A percentile compares a stretch with the other conserved stretches of the same genome.
Evolutionary conservation across 2,888 invertebrate genomes (phyloP).

Genomic region (Hofmannophila pseudospretella): DNA sequence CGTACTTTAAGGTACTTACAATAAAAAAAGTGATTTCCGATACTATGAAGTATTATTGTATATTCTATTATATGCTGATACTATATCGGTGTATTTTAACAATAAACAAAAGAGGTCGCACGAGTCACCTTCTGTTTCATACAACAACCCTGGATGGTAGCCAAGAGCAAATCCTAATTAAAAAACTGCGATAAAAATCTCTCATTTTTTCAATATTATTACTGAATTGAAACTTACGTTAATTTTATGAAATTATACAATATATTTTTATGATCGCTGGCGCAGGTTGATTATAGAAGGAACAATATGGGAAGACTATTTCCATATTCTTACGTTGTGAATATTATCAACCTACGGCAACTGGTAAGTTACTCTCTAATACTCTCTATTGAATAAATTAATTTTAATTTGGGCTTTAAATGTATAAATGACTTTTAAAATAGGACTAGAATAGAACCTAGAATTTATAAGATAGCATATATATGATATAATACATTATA

Average conservation of each 20-base stretch:
- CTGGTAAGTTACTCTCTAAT: no score
- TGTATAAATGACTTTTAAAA: no score
- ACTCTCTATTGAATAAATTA: no score
- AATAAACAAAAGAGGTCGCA: constrained; percentile 27
- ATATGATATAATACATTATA: no score
- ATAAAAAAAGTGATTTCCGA: no score
- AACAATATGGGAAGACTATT: constrained; percentile 9
- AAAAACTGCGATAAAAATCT: constrained; percentile 26
- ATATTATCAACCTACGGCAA: not conserved
- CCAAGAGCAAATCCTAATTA: constrained; percentile 35
- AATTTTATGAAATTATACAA: constrained; percentile 1
- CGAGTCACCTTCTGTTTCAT: constrained; percentile 20
- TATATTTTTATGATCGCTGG: not conserved
- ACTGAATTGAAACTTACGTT: not conserved
- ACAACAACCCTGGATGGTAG: constrained; percentile 27
- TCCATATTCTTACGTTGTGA: not conserved
- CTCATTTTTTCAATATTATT: constrained; percentile 27
- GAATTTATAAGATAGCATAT: no score
- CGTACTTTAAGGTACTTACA: no score
- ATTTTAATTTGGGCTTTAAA: no score
- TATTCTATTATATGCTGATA: no score
- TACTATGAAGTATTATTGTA: no score
- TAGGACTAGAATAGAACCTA: no score
- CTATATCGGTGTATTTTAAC: no score
- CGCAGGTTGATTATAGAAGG: not conserved